Evolutionary conservation across 1,140 invertebrate species (phyloP), one percentile per base, ranked within the genome.

Genomic region (Linepithema humile): DNA sequence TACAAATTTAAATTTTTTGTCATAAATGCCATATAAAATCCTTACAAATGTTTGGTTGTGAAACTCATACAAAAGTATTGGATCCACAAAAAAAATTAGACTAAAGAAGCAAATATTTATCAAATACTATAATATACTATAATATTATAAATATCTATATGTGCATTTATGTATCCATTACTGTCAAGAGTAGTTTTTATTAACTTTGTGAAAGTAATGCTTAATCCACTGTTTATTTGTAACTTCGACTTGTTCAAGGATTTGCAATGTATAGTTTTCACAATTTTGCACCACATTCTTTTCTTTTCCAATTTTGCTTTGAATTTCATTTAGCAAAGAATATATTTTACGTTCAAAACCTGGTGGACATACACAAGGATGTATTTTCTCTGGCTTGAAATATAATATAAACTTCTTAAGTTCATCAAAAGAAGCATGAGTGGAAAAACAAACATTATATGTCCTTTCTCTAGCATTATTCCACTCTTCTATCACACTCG

Each of bases 381-480:
- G 90, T 73, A 96, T 90, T 38, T 94, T 84, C 35, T 91, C 91
- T n/a, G 95, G 95, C 59, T 95, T 91, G 62, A 96, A 93, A 91
- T 95, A 95, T 60, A 93, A 77, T 35, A 96, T 85, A 86, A 96
- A 95, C 45, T 92, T 92, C 50, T 91, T 90, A 1, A 96, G 88
- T 93, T 96, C 96, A 32, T 93, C 86, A 60, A 95, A 94, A 50
- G 96, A 97, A 29, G 95, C 95, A 89, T 97, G 96, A 15, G 94
- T 96, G 1, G 96, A 95, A 85, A 96, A 97, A 89, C 96, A 97
- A 5, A 96, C 94, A 82, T 95, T 94, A 45, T 93, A 90, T 4
- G 83, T 90, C 43, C 90, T 92, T 20, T 91, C 59, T 57, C n/a
- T 86, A n/a, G 1, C 12, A 0, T 72, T 26, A 70, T 93, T 89